Conservation (phyloP, 2,797 vertebrate species). For the Chelon auratus region DNA sequence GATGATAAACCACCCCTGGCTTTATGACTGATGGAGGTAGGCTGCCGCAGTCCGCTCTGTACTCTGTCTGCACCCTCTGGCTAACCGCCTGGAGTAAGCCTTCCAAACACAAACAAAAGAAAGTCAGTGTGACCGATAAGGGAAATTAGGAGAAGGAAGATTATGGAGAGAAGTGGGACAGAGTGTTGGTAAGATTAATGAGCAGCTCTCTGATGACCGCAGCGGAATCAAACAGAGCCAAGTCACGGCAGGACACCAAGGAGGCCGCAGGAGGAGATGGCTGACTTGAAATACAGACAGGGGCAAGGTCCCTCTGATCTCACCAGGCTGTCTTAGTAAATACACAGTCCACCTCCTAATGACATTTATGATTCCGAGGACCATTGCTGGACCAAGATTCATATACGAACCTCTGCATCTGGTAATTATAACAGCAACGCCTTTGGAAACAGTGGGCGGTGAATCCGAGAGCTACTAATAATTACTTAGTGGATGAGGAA, state of each 20-base stretch:
- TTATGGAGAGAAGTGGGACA: conserved; percentile 82
- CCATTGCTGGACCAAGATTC: neutral
- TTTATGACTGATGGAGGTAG: conserved; percentile 76
- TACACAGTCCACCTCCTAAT: conserved; percentile 33
- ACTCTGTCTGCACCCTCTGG: conserved; percentile 77
- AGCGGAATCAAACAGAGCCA: conserved; percentile 75
- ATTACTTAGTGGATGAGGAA: conserved; percentile 23
- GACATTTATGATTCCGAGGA: conserved; percentile 18
- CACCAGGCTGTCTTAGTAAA: conserved; percentile 43
- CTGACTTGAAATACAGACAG: conserved; percentile 60
- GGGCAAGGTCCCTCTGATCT: conserved; percentile 63
- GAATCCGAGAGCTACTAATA: conserved; percentile 32
- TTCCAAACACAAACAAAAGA: conserved; percentile 84
- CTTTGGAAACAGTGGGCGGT: conserved; percentile 33
- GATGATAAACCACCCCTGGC: conserved; percentile 78
- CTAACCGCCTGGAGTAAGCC: conserved; percentile 77
- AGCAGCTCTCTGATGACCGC: conserved; percentile 76
- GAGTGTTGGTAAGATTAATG: conserved; percentile 83
- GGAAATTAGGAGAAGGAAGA: conserved; percentile 79
- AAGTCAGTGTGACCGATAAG: conserved; percentile 85
- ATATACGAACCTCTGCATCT: neutral
- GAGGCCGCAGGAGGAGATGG: conserved; percentile 71
- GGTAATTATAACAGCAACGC: conserved; percentile 37
- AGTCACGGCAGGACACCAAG: conserved; percentile 72
- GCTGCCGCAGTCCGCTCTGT: conserved; percentile 67